These are phyloP conservation scores for Mactra quadrangularis DNA, from an alignment of 1,140 invertebrate species.

Conservation along the genomic window DNA sequence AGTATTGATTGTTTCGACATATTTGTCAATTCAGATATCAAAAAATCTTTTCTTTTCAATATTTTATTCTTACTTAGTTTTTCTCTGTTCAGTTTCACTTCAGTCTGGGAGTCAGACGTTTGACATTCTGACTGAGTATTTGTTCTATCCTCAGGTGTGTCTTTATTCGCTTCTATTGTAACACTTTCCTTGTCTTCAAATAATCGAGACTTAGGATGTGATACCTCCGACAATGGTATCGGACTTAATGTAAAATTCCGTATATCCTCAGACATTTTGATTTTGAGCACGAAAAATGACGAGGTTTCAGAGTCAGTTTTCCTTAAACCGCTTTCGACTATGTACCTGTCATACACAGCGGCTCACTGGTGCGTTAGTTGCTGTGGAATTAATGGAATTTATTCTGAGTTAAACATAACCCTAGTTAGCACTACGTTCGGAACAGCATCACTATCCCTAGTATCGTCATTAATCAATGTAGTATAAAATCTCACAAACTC, in stretches of 20 bases:
- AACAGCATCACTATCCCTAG: too few species aligned
- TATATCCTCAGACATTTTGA: slow-evolving; percentile 14
- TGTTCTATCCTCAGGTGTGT: neutral
- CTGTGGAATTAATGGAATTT: too few species aligned
- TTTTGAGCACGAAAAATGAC: too few species aligned
- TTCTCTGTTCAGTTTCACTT: neutral
- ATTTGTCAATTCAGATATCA: neutral
- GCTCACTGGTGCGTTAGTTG: too few species aligned
- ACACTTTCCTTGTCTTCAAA: slow-evolving; percentile 5
- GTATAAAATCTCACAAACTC: too few species aligned
- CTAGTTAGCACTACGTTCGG: too few species aligned
- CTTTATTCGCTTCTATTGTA: neutral
- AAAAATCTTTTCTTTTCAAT: slow-evolving; percentile 12
- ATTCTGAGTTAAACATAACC: too few species aligned
- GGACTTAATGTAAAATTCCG: slow-evolving; percentile 14
- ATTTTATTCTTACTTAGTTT: too few species aligned
- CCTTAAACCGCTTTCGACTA: too few species aligned
- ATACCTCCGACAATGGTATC: neutral
- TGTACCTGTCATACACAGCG: too few species aligned
- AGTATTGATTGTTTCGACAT: neutral
- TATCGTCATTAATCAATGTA: too few species aligned
- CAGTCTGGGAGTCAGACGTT: neutral
- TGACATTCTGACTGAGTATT: neutral
- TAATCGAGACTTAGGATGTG: slow-evolving; percentile 6
- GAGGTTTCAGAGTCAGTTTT: too few species aligned